Evolutionary conservation across 1,140 invertebrate species (phyloP).

Genomic region (Thaumatotibia leucotreta): DNA sequence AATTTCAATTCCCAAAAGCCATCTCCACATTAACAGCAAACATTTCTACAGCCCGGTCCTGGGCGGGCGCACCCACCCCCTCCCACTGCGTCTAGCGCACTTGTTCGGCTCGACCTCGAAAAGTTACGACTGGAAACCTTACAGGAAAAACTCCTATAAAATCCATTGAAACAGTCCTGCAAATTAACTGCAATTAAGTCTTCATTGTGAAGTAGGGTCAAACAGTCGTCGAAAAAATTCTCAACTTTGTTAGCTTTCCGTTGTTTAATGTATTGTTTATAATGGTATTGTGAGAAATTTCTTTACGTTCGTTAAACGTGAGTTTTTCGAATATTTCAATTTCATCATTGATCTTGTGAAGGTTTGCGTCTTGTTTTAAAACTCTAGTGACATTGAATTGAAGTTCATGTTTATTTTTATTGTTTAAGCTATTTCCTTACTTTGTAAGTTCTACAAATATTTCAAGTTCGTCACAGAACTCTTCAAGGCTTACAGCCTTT

Average conservation of each 20-base stretch:
- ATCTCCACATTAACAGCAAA: slow-evolving; percentile 35
- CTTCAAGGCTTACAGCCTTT: neutral
- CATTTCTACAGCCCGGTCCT: slow-evolving; percentile 34
- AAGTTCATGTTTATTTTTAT: neutral
- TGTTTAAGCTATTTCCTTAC: neutral
- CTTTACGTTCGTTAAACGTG: neutral
- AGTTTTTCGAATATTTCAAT: neutral
- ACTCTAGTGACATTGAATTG: neutral
- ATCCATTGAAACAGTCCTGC: slow-evolving; percentile 29
- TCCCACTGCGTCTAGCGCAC: slow-evolving; percentile 40
- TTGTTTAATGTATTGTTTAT: too few relatives aligned
- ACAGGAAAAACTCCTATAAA: slow-evolving; percentile 26
- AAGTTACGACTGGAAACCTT: slow-evolving; percentile 34
- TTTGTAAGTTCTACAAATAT: neutral
- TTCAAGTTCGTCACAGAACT: neutral
- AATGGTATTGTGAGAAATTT: neutral
- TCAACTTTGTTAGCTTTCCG: neutral
- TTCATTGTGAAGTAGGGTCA: slow-evolving; percentile 30
- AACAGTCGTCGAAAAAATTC: slow-evolving; percentile 8
- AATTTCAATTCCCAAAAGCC: slow-evolving; percentile 28
- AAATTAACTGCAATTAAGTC: slow-evolving; percentile 39
- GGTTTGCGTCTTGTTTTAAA: neutral
- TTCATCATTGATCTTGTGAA: neutral
- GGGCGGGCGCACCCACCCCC: slow-evolving; percentile 17
- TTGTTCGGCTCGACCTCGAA: slow-evolving; percentile 44